These are phyloP conservation scores for Phortica variegata DNA, from an alignment of 1,140 invertebrate genomes.

Conservation along the genomic window DNA sequence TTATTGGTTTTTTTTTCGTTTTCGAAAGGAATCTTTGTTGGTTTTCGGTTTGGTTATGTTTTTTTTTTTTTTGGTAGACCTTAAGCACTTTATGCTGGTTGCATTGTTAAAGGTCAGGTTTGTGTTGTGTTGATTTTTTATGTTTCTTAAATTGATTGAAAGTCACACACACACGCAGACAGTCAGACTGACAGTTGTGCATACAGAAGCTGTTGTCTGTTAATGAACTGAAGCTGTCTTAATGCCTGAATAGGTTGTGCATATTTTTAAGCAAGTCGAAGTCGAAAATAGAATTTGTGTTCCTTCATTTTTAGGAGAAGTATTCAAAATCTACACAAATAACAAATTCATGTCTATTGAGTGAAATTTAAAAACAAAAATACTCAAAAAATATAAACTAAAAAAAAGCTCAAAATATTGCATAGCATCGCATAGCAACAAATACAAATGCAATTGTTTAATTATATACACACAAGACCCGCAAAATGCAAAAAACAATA, in stretches of 20 bases:
- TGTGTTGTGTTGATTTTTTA: too few species aligned
- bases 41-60: slow-evolving; percentile 9
- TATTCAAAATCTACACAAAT: too few species aligned
- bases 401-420: slow-evolving; percentile 29
- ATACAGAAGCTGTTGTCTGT: too few species aligned
- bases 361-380: too few species aligned
- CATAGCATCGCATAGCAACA: slow-evolving; percentile 22
- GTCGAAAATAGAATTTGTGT: too few species aligned
- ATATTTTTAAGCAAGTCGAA: background rate
- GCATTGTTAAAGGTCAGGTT: too few species aligned
- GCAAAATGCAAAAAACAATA: slow-evolving; percentile 9
- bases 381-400: slow-evolving; percentile 3
- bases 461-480: slow-evolving; percentile 7
- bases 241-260: background rate
- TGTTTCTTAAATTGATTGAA: too few species aligned
- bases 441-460: slow-evolving; percentile 26
- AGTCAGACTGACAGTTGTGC: too few species aligned
- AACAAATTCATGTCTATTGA: too few species aligned
- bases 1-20: slow-evolving; percentile 17
- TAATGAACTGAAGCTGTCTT: background rate
- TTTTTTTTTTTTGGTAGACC: slow-evolving; percentile 8
- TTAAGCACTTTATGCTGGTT: slow-evolving; percentile 15
- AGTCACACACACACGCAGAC: too few species aligned
- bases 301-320: too few species aligned
- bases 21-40: slow-evolving; percentile 44